Base-by-base conservation (phyloP, 2,797 vertebrate species). In the Oreochromis mossambicus region DNA sequence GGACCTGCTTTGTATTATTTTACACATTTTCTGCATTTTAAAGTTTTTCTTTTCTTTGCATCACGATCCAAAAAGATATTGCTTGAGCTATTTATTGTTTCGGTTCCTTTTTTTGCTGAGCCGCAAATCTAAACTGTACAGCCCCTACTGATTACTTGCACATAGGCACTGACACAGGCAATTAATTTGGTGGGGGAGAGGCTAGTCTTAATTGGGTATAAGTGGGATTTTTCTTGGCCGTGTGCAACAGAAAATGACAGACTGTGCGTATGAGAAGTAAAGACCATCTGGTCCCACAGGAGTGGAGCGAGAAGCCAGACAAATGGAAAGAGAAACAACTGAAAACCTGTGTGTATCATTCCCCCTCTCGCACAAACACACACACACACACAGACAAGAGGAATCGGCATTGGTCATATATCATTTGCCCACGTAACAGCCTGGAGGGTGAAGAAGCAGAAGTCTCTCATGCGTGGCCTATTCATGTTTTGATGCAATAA, bases 201-300 rank as follows among this genome's bases (percentile, higher is more conserved):
- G 83, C 92, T 90, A 82, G 91, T 94, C 92, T 93, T 96, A 95
- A 96, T 96, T 95, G 94, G 93, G 90, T 91, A 87, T 94, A 95
- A 95, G 93, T 94, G 91, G 92, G 90, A 94, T 95, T 94, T 95
- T 93, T 94, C 90, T 93, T 95, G 93, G 93, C 93, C 83, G 83
- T 77, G 83, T 83, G 84, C 86, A 86, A 94, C 89, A 93, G 81
- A 94, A 94, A 94, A 95, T 93, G 94, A 94, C 94, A 95, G 92
- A 93, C 91, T 93, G 89, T 81, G 88, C 26, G 82, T 89, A 89
- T 89, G 91, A 95, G 91, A 93, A 94, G 93, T 92, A 91, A 93
- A 93, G 93, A 93, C 94, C 94, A 95, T 95, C 95, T 94, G 95
- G 90, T 95, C 95, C 94, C 95, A 90, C 55, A 85, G 92, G 94